These are phyloP conservation scores for Melanotaenia duboulayi DNA, from an alignment of 2,113 vertebrate genomes.

Conservation along the genomic window DNA sequence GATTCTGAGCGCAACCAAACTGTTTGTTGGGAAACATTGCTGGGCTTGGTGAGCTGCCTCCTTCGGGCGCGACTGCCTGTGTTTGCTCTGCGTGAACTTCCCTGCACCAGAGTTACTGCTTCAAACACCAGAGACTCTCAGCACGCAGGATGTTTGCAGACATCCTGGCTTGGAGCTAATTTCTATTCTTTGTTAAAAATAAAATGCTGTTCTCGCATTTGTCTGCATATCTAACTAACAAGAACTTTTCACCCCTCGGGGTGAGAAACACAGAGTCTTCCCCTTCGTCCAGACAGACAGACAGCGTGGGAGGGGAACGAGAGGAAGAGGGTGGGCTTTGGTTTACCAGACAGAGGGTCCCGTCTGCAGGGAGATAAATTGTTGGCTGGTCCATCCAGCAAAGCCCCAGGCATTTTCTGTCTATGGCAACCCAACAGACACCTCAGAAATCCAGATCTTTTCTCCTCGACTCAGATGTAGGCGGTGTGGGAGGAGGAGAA, in stretches of 20 bases:
- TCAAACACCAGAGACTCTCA: slow-evolving; percentile 33
- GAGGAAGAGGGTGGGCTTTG: slow-evolving; percentile 36
- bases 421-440: slow-evolving; percentile 55
- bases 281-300: slow-evolving; percentile 35
- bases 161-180: slow-evolving; percentile 40
- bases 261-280: slow-evolving; percentile 28
- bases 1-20: background rate
- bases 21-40: slow-evolving; percentile 19
- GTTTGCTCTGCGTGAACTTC: slow-evolving; percentile 38
- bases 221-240: background rate
- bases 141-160: slow-evolving; percentile 42
- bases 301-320: slow-evolving; percentile 45
- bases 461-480: slow-evolving; percentile 23
- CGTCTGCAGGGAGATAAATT: slow-evolving; percentile 49
- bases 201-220: slow-evolving; percentile 39
- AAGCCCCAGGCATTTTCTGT: slow-evolving; percentile 64
- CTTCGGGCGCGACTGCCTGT: slow-evolving; percentile 6
- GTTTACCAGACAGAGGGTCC: slow-evolving; percentile 57
- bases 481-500: slow-evolving; percentile 25
- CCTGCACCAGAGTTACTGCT: slow-evolving; percentile 16
- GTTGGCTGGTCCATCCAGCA: slow-evolving; percentile 47
- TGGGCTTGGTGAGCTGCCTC: slow-evolving; percentile 2
- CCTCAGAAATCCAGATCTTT: slow-evolving; percentile 48
- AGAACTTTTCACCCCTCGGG: slow-evolving; percentile 19
- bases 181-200: slow-evolving; percentile 44